These are phyloP conservation scores for Gymnodraco acuticeps DNA, from an alignment of 2,797 vertebrate species.

Conservation along the genomic window DNA sequence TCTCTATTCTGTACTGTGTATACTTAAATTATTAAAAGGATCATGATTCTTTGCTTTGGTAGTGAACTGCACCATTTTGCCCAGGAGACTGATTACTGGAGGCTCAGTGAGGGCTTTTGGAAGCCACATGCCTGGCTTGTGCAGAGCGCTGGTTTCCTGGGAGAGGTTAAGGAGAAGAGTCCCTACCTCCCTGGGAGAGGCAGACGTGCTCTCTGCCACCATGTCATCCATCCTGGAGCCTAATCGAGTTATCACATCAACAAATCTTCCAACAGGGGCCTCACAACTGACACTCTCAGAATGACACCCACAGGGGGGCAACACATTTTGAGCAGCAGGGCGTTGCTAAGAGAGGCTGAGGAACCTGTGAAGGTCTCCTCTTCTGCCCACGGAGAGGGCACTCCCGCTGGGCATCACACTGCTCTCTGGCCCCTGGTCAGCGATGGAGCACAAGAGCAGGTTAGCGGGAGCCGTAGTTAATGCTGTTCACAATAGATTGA, in stretches of 20 bases:
- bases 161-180: conserved; percentile 72
- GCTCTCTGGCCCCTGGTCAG: conserved; percentile 75
- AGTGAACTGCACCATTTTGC: conserved; percentile 54
- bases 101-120: conserved; percentile 61
- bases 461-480: conserved; percentile 82
- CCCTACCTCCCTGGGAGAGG: conserved; percentile 59
- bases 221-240: conserved; percentile 70
- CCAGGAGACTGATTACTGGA: conserved; percentile 60
- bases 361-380: conserved; percentile 84
- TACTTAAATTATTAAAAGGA: conserved; percentile 67
- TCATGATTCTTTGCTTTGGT: conserved; percentile 58
- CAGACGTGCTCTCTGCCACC: conserved; percentile 69
- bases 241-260: conserved; percentile 95
- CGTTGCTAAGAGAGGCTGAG: conserved; percentile 82
- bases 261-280: conserved; percentile 84
- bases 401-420: conserved; percentile 81
- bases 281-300: conserved; percentile 81
- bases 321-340: conserved; percentile 96
- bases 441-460: conserved; percentile 65
- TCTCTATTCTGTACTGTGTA: conserved; percentile 31
- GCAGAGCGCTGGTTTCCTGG: conserved; percentile 65
- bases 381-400: conserved; percentile 82
- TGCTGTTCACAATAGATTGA: conserved; percentile 77
- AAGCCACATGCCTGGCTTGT: conserved; percentile 72
- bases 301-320: conserved; percentile 85